Evolutionary conservation across 2,888 invertebrate genomes (phyloP).

Genomic region (Tryphoninae sp.): DNA sequence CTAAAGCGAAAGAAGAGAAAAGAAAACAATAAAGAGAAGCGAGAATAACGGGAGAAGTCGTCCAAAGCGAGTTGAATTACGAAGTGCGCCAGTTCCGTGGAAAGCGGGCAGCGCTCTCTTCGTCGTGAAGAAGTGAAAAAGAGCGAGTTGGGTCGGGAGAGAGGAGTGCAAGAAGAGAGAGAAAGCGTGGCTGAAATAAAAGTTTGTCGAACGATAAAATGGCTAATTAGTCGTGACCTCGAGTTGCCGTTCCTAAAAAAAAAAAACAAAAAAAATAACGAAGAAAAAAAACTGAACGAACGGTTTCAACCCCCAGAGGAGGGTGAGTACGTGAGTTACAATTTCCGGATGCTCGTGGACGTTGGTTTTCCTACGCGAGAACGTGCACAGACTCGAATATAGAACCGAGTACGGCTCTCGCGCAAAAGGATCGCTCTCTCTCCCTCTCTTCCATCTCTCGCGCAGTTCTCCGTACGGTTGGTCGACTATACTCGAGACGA

Average conservation of each 20-base stretch:
- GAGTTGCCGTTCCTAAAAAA: constrained; percentile 29
- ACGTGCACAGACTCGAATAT: constrained; percentile 59
- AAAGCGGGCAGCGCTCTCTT: not conserved
- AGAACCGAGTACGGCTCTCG: constrained; percentile 33
- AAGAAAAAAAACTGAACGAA: constrained; percentile 21
- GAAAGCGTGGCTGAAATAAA: constrained; percentile 30
- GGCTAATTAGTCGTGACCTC: constrained; percentile 60
- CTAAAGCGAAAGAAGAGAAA: constrained; percentile 3
- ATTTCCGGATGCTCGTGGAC: constrained; percentile 59
- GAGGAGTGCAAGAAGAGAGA: not conserved
- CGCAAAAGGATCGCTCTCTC: constrained; percentile 21
- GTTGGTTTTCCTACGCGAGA: constrained; percentile 32
- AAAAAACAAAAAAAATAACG: constrained; percentile 6
- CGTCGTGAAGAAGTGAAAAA: not conserved
- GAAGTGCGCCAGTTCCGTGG: not conserved
- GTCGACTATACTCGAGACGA: constrained; percentile 21
- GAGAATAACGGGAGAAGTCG: not conserved
- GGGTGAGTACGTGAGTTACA: constrained; percentile 49
- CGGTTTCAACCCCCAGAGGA: constrained; percentile 22
- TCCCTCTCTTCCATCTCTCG: constrained; percentile 5
- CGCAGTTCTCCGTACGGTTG: constrained; percentile 23
- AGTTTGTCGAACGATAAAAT: constrained; percentile 60
- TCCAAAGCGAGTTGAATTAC: not conserved
- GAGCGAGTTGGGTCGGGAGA: too few species aligned
- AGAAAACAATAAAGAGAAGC: constrained; percentile 14